Conservation (phyloP, 2,888 invertebrate species). For the Drosophila putrida region DNA sequence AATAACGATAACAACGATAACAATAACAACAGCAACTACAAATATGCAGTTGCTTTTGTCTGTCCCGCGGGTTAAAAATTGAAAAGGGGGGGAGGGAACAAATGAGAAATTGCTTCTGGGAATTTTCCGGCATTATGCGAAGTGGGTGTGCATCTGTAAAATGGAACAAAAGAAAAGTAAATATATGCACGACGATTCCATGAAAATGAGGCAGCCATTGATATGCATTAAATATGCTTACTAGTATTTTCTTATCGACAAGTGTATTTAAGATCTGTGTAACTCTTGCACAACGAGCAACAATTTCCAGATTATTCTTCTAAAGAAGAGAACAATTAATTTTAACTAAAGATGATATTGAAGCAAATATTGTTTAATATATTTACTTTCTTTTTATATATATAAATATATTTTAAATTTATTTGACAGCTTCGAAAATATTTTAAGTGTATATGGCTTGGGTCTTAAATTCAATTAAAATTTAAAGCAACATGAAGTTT, state of each 20-base stretch:
- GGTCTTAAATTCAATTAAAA: too few species aligned
- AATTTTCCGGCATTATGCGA: slow-evolving; percentile 45
- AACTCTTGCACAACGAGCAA: background rate
- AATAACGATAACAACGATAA: slow-evolving; percentile 24
- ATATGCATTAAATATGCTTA: slow-evolving; percentile 32
- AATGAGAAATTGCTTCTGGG: slow-evolving; percentile 34
- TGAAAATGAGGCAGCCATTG: slow-evolving; percentile 40
- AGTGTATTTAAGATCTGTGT: background rate
- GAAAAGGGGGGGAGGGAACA: background rate
- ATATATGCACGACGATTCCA: slow-evolving; percentile 27
- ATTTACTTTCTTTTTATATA: too few species aligned
- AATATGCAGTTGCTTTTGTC: slow-evolving; percentile 49
- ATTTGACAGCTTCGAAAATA: too few species aligned
- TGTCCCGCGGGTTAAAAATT: slow-evolving; percentile 34
- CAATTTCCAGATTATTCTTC: background rate
- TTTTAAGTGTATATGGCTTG: too few species aligned
- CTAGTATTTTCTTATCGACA: slow-evolving; percentile 2
- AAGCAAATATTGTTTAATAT: too few species aligned
- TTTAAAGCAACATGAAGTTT: too few species aligned
- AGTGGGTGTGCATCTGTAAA: slow-evolving; percentile 22
- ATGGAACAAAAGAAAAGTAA: slow-evolving; percentile 37
- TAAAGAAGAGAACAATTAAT: background rate
- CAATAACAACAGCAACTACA: slow-evolving; percentile 20
- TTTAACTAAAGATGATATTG: too few species aligned
- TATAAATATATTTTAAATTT: too few species aligned